These are phyloP conservation scores for Ecliptopera silaceata DNA, from an alignment of 2,888 invertebrate species.

Conservation along the genomic window DNA sequence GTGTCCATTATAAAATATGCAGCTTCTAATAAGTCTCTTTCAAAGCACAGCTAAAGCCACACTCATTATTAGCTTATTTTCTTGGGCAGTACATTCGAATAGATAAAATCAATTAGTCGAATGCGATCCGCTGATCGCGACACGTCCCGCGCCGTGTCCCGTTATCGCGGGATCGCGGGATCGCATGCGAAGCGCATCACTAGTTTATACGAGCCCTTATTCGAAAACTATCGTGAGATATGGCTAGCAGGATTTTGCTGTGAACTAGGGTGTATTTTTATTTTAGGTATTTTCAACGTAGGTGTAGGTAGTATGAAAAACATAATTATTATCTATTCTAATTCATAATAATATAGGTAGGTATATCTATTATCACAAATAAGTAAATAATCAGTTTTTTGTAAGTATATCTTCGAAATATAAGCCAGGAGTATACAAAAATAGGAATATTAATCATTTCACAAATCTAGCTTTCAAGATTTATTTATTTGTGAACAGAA, in stretches of 20 bases:
- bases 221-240: background rate
- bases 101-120: slow-evolving; percentile 73
- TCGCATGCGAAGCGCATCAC: slow-evolving; percentile 35
- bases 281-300: too few species aligned
- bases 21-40: background rate
- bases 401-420: too few species aligned
- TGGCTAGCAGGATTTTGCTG: background rate
- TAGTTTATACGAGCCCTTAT: slow-evolving; percentile 33
- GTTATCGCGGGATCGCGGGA: slow-evolving; percentile 61
- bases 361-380: too few species aligned
- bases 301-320: too few species aligned
- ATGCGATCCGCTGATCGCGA: slow-evolving; percentile 50
- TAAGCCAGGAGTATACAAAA: too few species aligned
- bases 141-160: slow-evolving; percentile 49
- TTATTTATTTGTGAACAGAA: too few species aligned
- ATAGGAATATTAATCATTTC: too few species aligned
- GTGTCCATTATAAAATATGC: too few species aligned
- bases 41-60: background rate
- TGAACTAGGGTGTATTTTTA: background rate
- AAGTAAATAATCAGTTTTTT: too few species aligned
- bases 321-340: too few species aligned
- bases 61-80: slow-evolving; percentile 15
- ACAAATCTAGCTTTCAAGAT: too few species aligned
- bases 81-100: slow-evolving; percentile 35
- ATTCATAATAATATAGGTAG: too few species aligned